Percentiles rank a stretch among this genome's conserved stretches.
These are phyloP conservation scores for Sanderia malayensis DNA, from an alignment of 30 jellyfish, hydroid and myxozoan genomes.

Conservation along the genomic window DNA sequence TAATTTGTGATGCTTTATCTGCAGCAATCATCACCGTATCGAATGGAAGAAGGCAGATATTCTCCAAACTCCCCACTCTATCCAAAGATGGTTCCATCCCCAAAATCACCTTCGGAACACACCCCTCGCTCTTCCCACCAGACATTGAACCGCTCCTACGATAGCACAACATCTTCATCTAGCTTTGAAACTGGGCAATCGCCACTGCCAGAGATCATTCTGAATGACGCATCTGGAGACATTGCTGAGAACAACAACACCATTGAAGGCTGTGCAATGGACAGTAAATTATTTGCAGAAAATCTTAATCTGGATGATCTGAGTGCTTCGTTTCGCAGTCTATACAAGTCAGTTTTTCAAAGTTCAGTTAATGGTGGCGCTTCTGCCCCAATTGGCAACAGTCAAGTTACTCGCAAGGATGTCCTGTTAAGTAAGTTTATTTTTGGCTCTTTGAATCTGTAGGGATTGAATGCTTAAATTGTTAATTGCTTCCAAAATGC, in stretches of 20 bases:
- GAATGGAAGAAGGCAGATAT: conserved; percentile 54
- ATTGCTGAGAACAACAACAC: conserved; percentile 22
- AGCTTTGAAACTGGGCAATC: conserved; percentile 75
- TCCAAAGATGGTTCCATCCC: conserved; percentile 51
- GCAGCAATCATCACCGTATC: conserved; percentile 92
- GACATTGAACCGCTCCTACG: conserved; percentile 46
- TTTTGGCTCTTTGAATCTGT: too few species aligned
- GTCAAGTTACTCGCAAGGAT: too few species aligned
- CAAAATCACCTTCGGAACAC: conserved; percentile 42
- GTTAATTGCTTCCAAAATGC: too few species aligned
- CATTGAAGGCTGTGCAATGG: conserved; percentile 21
- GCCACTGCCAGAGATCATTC: conserved; percentile 74
- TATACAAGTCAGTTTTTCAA: conserved; percentile 83
- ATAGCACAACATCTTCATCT: conserved; percentile 65
- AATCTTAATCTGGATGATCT: conserved; percentile 80
- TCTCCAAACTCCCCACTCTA: conserved; percentile 61
- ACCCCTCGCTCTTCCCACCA: conserved; percentile 43
- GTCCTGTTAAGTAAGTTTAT: too few species aligned
- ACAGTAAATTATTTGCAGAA: conserved; percentile 69
- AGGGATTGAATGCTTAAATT: too few species aligned
- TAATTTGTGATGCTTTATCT: too few species aligned
- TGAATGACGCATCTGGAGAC: conserved; percentile 24
- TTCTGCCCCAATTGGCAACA: too few species aligned
- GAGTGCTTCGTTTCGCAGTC: conserved; percentile 89
- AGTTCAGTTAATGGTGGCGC: conserved; percentile 21